These are phyloP conservation scores for Antechinus stuartii DNA, from an alignment of 2,113 vertebrate genomes.

Conservation along the genomic window DNA sequence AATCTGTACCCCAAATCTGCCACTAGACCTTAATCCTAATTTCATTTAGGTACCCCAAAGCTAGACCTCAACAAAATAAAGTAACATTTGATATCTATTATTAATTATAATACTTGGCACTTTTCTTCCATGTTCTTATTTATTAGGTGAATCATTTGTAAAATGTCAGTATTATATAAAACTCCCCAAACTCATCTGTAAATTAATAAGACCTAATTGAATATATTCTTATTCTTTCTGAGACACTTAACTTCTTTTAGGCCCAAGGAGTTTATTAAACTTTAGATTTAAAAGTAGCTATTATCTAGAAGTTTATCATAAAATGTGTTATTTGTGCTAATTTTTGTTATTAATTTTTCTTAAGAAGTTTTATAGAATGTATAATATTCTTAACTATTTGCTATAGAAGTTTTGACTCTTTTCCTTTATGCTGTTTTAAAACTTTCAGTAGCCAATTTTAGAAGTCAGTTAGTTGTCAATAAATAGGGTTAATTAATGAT, in stretches of 20 bases:
- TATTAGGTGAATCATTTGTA: no score
- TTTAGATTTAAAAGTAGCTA: neutral
- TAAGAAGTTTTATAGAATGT: neutral
- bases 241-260: neutral
- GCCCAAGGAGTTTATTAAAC: neutral
- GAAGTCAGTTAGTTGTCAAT: no score
- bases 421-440: neutral
- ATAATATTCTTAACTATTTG: neutral
- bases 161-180: no score
- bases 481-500: neutral
- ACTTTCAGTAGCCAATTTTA: no score
- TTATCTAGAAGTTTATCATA: neutral
- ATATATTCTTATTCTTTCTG: neutral
- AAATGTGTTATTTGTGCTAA: neutral
- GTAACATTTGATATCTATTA: neutral
- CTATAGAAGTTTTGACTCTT: neutral
- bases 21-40: no score
- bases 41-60: no score
- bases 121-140: neutral
- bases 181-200: no score
- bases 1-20: no score
- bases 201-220: no score
- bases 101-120: neutral
- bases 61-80: no score
- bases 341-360: neutral